Percentiles rank a stretch among this genome's conserved stretches.
Evolutionary conservation across 2,797 vertebrate species (phyloP).

Genomic region (Yasuhikotakia modesta): DNA sequence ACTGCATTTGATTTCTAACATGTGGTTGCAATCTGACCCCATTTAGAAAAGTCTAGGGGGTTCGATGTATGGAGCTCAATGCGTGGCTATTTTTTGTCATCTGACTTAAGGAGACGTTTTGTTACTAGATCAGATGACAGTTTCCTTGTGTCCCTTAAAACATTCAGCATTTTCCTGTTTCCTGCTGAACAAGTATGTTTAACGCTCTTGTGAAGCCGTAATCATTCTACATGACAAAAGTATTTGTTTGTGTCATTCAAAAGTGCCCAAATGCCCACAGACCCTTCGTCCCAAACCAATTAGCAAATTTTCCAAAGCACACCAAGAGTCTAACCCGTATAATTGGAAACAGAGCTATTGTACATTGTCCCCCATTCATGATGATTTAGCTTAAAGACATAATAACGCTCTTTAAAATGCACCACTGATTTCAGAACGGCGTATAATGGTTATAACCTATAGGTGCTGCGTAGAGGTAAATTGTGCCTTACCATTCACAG

Average conservation of each 20-base stretch:
- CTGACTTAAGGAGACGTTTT: constrained; percentile 50
- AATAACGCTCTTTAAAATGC: constrained; percentile 35
- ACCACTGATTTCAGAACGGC: constrained; percentile 8
- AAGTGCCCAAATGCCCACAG: background rate
- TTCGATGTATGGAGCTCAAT: constrained; percentile 40
- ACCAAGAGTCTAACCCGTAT: background rate
- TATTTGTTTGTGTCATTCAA: background rate
- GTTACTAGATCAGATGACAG: constrained; percentile 44
- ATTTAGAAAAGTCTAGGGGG: constrained; percentile 45
- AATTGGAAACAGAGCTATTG: constrained; percentile 26
- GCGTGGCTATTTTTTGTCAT: constrained; percentile 38
- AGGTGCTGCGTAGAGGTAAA: background rate
- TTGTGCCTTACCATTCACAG: background rate
- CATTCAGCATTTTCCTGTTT: background rate
- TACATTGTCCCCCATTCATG: background rate
- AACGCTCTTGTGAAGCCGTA: background rate
- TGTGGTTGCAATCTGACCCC: constrained; percentile 55
- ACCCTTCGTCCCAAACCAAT: background rate
- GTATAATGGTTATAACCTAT: constrained; percentile 24
- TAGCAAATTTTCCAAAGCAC: background rate
- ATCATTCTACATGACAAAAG: constrained; percentile 1
- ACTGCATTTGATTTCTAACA: constrained; percentile 48
- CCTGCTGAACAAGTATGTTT: constrained; percentile 1
- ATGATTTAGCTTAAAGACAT: constrained; percentile 26
- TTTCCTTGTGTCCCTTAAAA: constrained; percentile 44